Percentiles rank a stretch among this genome's conserved stretches.
Conservation (phyloP, 2,797 vertebrate genomes). For the Paratrypauchen microcephalus region DNA sequence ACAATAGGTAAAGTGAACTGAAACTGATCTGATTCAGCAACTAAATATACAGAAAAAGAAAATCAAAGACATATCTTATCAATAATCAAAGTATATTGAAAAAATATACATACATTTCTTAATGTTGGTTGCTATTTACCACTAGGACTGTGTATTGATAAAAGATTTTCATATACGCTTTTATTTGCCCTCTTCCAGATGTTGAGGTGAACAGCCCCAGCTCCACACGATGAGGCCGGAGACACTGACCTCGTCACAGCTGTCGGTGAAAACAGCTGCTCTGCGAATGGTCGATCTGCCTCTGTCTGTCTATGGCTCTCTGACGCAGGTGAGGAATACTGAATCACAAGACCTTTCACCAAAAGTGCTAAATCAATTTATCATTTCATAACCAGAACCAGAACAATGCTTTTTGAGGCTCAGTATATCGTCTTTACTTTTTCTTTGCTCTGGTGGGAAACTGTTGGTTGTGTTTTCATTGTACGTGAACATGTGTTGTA, state of each 20-base stretch:
- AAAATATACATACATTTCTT: too few relatives aligned
- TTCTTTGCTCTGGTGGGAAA: too few relatives aligned
- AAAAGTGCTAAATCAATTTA: background rate
- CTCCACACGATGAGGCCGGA: conserved; percentile 83
- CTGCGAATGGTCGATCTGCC: conserved; percentile 84
- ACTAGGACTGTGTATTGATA: too few relatives aligned
- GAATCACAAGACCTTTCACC: background rate
- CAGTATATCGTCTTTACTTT: too few relatives aligned
- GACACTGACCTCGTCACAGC: conserved; percentile 68
- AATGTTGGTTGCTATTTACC: too few relatives aligned
- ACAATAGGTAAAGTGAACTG: too few relatives aligned
- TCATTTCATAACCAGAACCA: background rate
- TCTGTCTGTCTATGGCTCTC: conserved; percentile 82
- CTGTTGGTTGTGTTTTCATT: too few relatives aligned
- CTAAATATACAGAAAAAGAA: too few relatives aligned
- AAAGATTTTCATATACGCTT: background rate
- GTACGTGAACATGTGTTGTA: too few relatives aligned
- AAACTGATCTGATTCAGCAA: too few relatives aligned
- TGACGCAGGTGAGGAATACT: conserved; percentile 81
- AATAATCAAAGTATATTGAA: too few relatives aligned
- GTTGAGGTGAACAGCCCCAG: conserved; percentile 65
- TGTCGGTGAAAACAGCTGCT: conserved; percentile 81
- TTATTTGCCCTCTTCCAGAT: background rate
- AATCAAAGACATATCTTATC: too few relatives aligned
- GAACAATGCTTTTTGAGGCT: background rate